Base-by-base conservation (phyloP, 2,797 vertebrate genomes). In the Rhinoraja longicauda region DNA sequence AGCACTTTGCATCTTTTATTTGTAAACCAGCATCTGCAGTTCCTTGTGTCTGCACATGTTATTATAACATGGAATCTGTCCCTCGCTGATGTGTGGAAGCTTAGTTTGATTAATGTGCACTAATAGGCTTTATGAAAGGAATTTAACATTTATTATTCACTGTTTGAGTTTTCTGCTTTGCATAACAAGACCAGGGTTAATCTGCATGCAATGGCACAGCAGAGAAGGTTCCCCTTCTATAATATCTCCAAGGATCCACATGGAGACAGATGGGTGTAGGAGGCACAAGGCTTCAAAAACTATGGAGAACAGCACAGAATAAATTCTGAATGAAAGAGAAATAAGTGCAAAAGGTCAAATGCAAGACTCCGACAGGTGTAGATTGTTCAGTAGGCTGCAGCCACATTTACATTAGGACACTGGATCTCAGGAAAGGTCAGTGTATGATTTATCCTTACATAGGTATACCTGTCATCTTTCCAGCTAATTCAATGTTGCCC, bases 231-330 rank as follows among this genome's bases (percentile, higher is more conserved):
- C 32, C 78, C 78, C 21, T 24, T 81, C 78, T 24, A 45, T 45
- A 53, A 24, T 81, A 81, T 45, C 90, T 93, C 93, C 32, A 78
- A 94, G 95, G 93, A 94, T 93, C 94, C 95, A 93, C 94, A 90
- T 21, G 91, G 93, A 45, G 93, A 93, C 75, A 75, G 93, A 93
- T 94, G 67, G 1, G 94, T 93, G 94, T 93, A 94, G 93, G 94
- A 96, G 96, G 96, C 96, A 93, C 96, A 94, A 88, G 96, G 79
- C 90, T 94, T 92, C 13, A 93, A 94, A 93, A 97, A 95, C 95
- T 95, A 94, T 93, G 92, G 93, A 94, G 95, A 91, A 94, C 94
- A 93, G 93, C 84, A 94, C 93, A 93, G 94, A 95, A 94, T 4
- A 93, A 93, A 1, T 94, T 94, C 95, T 95, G 95, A 96, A 96